Evolutionary conservation across 1,140 invertebrate species (phyloP).

Genomic region (Zaprionus inermis): DNA sequence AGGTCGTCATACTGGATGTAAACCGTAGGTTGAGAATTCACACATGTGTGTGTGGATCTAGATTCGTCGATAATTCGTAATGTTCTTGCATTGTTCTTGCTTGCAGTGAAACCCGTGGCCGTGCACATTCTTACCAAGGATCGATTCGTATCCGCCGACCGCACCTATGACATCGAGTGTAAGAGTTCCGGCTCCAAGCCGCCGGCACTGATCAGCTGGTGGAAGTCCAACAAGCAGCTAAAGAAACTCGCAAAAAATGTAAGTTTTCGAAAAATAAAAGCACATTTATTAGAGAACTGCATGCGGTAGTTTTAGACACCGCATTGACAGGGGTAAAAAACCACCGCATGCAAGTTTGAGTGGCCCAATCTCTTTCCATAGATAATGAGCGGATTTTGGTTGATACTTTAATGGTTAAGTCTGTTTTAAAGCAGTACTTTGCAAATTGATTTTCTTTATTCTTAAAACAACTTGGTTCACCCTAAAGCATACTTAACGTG

Average conservation of each 20-base stretch:
- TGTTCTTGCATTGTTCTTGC: not conserved
- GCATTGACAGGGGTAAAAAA: too few relatives aligned
- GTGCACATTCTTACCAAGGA: constrained; percentile 92
- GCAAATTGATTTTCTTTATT: not conserved
- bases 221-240: constrained; percentile 92
- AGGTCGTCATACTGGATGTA: constrained; percentile 91
- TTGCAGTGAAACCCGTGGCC: constrained; percentile 91
- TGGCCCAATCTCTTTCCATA: not conserved
- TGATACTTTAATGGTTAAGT: too few relatives aligned
- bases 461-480: not conserved
- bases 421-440: not conserved
- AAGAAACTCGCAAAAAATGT: constrained; percentile 91
- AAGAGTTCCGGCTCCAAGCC: constrained; percentile 92
- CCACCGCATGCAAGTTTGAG: too few relatives aligned
- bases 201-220: constrained; percentile 93
- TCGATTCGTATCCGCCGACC: constrained; percentile 90
- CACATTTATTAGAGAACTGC: not conserved
- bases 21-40: constrained; percentile 89
- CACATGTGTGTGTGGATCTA: too few relatives aligned
- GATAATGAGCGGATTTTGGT: not conserved
- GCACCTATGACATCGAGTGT: constrained; percentile 93
- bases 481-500: not conserved
- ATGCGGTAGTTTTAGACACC: not conserved
- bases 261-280: constrained; percentile 84
- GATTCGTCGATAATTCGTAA: too few relatives aligned